phyloP scores from a whole-genome alignment of 2,797 vertebrate species.

The Petrocephalus sullivani region DNA sequence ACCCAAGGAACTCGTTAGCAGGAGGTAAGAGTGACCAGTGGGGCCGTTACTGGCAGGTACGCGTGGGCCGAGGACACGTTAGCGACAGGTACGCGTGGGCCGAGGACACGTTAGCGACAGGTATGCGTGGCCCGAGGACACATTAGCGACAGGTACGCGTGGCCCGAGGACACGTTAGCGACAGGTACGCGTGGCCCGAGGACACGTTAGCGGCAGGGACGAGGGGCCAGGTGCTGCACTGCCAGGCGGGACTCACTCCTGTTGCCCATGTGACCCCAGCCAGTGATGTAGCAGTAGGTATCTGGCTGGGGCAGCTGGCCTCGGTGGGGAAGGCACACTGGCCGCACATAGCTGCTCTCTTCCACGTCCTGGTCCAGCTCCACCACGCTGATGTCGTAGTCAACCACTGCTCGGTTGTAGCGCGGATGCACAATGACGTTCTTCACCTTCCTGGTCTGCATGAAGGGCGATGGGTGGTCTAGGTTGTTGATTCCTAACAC shows the following conservation, averaged over 20 bases:
- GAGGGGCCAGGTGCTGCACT: not conserved
- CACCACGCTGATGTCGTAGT: constrained; percentile 92
- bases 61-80: not conserved
- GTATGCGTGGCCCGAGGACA: too few species aligned
- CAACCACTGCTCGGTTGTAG: constrained; percentile 84
- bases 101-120: not conserved
- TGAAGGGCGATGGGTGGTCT: constrained; percentile 77
- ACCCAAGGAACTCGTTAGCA: too few species aligned
- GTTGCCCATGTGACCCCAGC: constrained; percentile 94
- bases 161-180: not conserved
- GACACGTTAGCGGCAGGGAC: not conserved
- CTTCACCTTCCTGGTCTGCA: constrained; percentile 74
- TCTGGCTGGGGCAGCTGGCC: constrained; percentile 67
- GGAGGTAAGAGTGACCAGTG: not conserved
- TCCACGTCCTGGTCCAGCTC: constrained; percentile 70
- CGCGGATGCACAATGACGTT: constrained; percentile 82
- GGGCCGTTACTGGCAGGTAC: not conserved
- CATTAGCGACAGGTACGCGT: too few species aligned
- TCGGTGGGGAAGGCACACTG: constrained; percentile 74
- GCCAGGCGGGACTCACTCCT: constrained; percentile 69
- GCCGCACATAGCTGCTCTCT: constrained; percentile 74
- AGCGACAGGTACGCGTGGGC: too few species aligned
- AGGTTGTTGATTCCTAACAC: constrained; percentile 87
- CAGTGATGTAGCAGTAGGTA: constrained; percentile 91
- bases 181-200: not conserved